Base-by-base conservation (phyloP, 2,888 invertebrate genomes). In the Sinohyriopsis cumingii region DNA sequence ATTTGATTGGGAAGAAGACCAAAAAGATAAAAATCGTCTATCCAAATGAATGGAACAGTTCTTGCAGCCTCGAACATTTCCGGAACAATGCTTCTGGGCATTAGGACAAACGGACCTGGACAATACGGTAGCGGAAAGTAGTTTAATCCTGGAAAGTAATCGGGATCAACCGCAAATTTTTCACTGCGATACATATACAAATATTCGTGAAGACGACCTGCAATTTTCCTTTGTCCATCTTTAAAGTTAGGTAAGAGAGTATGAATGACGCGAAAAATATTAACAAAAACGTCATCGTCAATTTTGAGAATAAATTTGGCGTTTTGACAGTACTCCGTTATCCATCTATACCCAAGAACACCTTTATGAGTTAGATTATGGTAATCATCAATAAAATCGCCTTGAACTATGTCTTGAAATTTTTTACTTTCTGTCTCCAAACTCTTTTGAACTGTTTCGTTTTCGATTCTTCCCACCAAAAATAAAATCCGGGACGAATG, bases 251-350 rank as follows among this genome's bases (percentile, higher is more conserved):
- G 45, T 45, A 45, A 12, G 0, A 45, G 45, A 1, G 2, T 45
- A 9, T 45, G 63, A 25, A 78, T 33, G n/a, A 84, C 45, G 20
- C 70, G 69, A 45, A 81, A 82, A 1, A 81, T 75, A 68, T 84
- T 79, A 15, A 84, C 65, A 64, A 81, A 83, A 61, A 82, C 73
- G 62, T 84, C 83, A 60, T 84, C 84, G 12, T 45, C 45, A 45
- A 45, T 12, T 45, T 45, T 45, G 45, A 45, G 45, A 45, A 45
- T 45, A 45, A 45, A 45, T 45, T 45, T 45, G 2, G 45, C 45
- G 3, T 45, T 45, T 45, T 45, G 45, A 45, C 45, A 45, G 12
- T 45, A 45, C 45, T 45, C 45, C 45, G 45, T 45, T 45, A 45
- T 45, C 45, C 45, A 45, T 45, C 45, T 45, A 12, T 45, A 45